These are phyloP conservation scores for Lutjanus campechanus DNA, from an alignment of 2,797 vertebrate genomes.

Conservation along the genomic window DNA sequence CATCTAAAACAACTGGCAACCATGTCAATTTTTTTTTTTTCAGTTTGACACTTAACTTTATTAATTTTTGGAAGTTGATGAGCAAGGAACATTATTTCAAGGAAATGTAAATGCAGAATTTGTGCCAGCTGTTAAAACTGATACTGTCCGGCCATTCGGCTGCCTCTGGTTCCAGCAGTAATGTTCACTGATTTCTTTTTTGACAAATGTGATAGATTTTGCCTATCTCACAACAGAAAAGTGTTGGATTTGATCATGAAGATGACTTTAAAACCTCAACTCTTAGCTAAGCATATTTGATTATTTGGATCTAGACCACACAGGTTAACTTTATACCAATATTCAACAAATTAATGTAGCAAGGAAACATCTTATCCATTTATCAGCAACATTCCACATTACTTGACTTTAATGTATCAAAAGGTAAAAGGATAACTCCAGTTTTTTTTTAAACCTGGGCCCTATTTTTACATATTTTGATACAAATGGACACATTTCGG, in stretches of 20 bases:
- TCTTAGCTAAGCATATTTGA: not conserved
- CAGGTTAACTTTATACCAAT: not conserved
- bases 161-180: constrained; percentile 5
- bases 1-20: constrained; percentile 10
- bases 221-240: not conserved
- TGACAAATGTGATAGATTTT: not conserved
- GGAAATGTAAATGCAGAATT: not conserved
- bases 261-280: not conserved
- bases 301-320: not conserved
- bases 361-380: too few species aligned
- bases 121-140: constrained; percentile 6
- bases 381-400: too few species aligned
- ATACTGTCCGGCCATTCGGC: not conserved
- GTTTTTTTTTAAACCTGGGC: too few species aligned
- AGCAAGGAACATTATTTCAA: not conserved
- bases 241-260: not conserved
- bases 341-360: not conserved
- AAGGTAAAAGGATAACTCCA: too few species aligned
- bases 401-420: too few species aligned
- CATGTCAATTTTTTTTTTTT: not conserved
- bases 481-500: too few species aligned
- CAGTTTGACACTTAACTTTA: not conserved
- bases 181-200: not conserved
- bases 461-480: too few species aligned
- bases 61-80: constrained; percentile 11